Evolutionary conservation across 2,113 vertebrate species (phyloP), one percentile per base, ranked within the genome.

Genomic region (Boulengeromyrus knoepffleri): DNA sequence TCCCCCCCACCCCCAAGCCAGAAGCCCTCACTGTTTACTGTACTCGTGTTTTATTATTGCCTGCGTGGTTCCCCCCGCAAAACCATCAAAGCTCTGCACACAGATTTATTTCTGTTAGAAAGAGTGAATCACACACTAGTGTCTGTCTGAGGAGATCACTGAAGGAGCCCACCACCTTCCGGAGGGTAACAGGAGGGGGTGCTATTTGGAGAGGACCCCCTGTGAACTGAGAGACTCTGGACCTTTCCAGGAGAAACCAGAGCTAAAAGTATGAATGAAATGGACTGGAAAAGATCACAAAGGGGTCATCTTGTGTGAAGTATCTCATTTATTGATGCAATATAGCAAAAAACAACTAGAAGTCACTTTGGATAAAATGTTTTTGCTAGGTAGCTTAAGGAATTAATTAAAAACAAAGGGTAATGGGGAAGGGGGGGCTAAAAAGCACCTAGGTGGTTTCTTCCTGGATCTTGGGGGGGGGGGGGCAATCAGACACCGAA

Each of bases 1-100:
- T 92, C 93, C 91, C 90, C 36, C 46, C 7, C 58, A 0, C 86
- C 90, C 88, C 91, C 87, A 87, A 84, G 90, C 88, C 87, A 86
- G 91, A 93, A 91, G 89, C 86, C 42, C 15, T 21, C 17, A 45
- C 89, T 91, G 89, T 88, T 90, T 91, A 89, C 88, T 87, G 39
- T 91, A 86, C 42, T 90, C 21, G 0, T 91, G 19, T 77, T 88
- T 47, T 52, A 89, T 93, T 92, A 93, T 88, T 89, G 52, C 36
- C 89, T 74, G 83, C 42, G 52, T 46, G 84, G 89, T 92, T 92
- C 90, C 87, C 27, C n/a, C 88, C 50, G 90, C 89, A 93, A 90
- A 92, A 91, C 88, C 31, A 91, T 92, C 89, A 88, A 90, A 89
- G 90, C 66, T 88, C 74, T 49, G 27, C 86, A 50, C 74, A 15